phyloP scores from a whole-genome alignment of 2,113 vertebrate genomes.

The Perognathus longimembris region DNA sequence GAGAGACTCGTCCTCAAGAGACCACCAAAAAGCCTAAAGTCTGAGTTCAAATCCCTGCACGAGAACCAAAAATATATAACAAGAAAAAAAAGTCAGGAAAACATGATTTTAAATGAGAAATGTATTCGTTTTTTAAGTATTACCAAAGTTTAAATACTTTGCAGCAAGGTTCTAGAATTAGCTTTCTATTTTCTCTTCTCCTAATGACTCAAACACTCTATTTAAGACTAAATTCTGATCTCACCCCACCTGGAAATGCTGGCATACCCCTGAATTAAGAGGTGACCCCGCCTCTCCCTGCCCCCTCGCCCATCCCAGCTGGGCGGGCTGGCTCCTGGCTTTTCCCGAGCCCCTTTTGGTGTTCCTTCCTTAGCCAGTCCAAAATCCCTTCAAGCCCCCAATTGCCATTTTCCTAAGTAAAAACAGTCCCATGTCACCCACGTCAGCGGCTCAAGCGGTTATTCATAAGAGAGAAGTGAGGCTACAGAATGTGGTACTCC shows the following conservation, averaged over 20 bases:
- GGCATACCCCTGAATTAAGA: background rate
- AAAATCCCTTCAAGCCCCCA: background rate
- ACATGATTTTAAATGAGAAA: background rate
- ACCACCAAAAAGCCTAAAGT: too few relatives aligned
- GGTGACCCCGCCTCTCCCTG: background rate
- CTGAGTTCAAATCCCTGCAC: too few relatives aligned
- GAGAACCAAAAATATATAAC: too few relatives aligned
- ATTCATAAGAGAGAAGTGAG: background rate
- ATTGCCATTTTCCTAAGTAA: background rate
- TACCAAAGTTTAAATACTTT: conserved; percentile 28
- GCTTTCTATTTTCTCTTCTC: conserved; percentile 9
- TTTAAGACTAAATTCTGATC: background rate
- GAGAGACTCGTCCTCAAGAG: too few relatives aligned
- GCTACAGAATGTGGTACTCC: background rate
- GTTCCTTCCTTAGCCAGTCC: background rate
- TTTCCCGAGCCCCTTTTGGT: background rate
- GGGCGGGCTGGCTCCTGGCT: too few relatives aligned
- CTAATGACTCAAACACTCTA: background rate
- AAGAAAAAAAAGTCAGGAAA: background rate
- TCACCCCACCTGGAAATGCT: background rate
- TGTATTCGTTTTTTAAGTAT: conserved; percentile 6
- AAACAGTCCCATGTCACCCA: background rate
- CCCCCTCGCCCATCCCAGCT: background rate
- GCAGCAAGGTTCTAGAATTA: background rate
- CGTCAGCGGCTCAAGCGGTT: background rate